A percentile compares a stretch with the other conserved stretches of the same genome.
phyloP scores from a whole-genome alignment of 2,113 vertebrate genomes.

The Malurus alboscapulatus region DNA sequence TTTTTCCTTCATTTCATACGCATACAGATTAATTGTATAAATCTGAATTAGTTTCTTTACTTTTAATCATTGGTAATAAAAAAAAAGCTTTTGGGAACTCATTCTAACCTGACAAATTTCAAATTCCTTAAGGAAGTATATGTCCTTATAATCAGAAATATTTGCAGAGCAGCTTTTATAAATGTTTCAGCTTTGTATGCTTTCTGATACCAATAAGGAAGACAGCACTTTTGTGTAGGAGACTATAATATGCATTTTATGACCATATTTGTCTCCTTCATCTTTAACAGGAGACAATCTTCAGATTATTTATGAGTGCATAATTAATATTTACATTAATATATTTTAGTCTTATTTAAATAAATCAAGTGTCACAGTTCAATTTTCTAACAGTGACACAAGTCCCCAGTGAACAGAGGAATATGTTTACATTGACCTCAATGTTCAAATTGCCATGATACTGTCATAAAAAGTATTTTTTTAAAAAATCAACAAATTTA shows the following conservation, averaged over 20 bases:
- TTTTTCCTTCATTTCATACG: background rate
- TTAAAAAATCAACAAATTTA: background rate
- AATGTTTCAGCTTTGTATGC: background rate
- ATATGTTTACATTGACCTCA: background rate
- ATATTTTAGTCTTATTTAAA: background rate
- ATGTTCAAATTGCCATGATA: background rate
- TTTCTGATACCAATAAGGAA: background rate
- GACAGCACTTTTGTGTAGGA: background rate
- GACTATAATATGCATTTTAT: background rate
- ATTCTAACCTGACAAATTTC: background rate
- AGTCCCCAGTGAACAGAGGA: background rate
- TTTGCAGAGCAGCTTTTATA: background rate
- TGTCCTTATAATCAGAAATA: background rate
- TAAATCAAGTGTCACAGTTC: background rate
- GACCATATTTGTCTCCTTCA: background rate
- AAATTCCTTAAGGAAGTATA: background rate
- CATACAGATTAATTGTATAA: background rate
- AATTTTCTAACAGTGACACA: background rate
- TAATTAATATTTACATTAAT: slow-evolving; percentile 25
- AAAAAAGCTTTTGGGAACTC: background rate
- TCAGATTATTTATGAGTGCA: background rate
- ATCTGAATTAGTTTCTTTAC: background rate
- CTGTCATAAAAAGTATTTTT: background rate
- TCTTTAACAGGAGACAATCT: background rate
- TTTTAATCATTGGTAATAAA: background rate